Conservation (phyloP, 2,797 vertebrate genomes). For the Myotis vivesi region DNA sequence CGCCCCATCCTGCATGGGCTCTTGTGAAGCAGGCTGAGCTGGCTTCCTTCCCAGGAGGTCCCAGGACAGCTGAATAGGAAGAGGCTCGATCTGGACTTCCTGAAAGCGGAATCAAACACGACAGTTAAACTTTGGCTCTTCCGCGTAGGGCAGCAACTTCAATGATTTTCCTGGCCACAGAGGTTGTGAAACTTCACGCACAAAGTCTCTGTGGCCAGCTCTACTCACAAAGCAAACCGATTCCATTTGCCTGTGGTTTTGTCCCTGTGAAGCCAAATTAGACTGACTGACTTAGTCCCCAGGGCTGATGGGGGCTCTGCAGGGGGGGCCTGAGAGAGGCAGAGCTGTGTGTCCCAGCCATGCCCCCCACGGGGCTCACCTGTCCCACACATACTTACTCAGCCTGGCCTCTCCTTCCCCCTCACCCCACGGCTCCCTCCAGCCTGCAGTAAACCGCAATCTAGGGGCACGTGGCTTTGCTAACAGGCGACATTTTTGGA, state of each 20-base stretch:
- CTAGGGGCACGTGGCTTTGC: not conserved
- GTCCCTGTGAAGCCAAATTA: not conserved
- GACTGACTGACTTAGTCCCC: not conserved
- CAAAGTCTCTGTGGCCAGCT: not conserved
- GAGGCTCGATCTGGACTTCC: not conserved
- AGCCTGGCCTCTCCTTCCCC: not conserved
- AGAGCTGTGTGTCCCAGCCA: not conserved
- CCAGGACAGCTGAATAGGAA: not conserved
- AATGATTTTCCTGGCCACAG: not conserved
- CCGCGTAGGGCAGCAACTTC: not conserved
- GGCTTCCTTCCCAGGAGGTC: not conserved
- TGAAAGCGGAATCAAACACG: not conserved
- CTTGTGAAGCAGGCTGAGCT: not conserved
- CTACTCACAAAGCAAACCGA: not conserved
- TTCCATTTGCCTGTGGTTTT: not conserved
- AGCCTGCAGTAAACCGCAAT: not conserved
- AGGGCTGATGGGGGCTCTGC: too few species aligned
- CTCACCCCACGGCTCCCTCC: accelerated
- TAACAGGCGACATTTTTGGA: constrained; percentile 1
- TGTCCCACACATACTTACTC: not conserved
- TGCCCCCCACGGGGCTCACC: too few species aligned
- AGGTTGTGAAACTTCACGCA: not conserved
- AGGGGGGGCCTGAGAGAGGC: accelerated
- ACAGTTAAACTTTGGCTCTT: not conserved
- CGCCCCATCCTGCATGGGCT: too few species aligned